phyloP scores from a whole-genome alignment of 2,888 invertebrate species.

The Cheilosia variabilis region DNA sequence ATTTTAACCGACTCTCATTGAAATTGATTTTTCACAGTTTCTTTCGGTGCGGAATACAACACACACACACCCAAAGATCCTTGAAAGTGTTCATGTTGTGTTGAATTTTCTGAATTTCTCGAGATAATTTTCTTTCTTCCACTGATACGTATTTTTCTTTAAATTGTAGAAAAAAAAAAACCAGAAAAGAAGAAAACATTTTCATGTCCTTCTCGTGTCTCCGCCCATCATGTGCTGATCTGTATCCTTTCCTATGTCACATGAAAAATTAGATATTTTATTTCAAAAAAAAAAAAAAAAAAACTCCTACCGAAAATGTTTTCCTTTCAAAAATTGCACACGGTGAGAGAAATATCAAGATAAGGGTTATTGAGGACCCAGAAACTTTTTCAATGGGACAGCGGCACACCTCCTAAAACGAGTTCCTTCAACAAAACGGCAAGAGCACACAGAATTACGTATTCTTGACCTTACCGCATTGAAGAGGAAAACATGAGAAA shows the following conservation, averaged over 20 bases:
- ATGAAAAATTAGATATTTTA: slow-evolving; percentile 23
- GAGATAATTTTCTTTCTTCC: not conserved
- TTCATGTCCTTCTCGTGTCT: slow-evolving; percentile 4
- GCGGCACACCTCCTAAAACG: slow-evolving; percentile 36
- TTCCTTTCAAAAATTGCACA: slow-evolving; percentile 49
- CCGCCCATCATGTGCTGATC: slow-evolving; percentile 1
- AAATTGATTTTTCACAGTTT: slow-evolving; percentile 63
- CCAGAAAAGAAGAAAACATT: not conserved
- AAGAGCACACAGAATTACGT: slow-evolving; percentile 18
- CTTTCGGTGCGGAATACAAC: slow-evolving; percentile 4
- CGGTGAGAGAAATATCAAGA: slow-evolving; percentile 33
- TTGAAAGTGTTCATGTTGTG: slow-evolving; percentile 59
- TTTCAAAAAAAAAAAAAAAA: not conserved
- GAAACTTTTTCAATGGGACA: slow-evolving; percentile 13
- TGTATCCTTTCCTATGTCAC: slow-evolving; percentile 26
- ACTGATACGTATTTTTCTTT: not conserved
- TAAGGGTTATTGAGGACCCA: slow-evolving; percentile 4
- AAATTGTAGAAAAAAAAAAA: not conserved
- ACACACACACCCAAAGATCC: slow-evolving; percentile 35
- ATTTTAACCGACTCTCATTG: slow-evolving; percentile 40
- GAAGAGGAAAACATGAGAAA: slow-evolving; percentile 38
- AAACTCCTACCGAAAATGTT: slow-evolving; percentile 26
- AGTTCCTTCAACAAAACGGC: not conserved
- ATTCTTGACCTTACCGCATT: slow-evolving; percentile 63
- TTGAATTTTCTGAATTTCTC: slow-evolving; percentile 15